Conservation (phyloP, 2,113 vertebrate species). For the Proteles cristata region DNA sequence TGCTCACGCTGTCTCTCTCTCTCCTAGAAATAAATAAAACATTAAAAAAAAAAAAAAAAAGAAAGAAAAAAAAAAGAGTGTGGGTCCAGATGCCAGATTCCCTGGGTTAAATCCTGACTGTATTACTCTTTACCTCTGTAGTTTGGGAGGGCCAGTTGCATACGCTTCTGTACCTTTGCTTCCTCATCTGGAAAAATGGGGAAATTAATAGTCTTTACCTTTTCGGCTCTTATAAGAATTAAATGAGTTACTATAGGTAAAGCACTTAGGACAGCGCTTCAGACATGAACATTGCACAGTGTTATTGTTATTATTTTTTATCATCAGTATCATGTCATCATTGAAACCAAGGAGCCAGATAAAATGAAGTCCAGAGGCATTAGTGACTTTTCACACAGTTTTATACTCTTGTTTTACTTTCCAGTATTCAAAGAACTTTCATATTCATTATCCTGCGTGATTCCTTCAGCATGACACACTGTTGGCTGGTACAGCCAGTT, state of each 20-base stretch:
- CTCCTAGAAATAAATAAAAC: no score
- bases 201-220: not conserved
- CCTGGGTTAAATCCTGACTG: not conserved
- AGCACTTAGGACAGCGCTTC: not conserved
- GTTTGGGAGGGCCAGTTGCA: not conserved
- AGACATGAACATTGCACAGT: not conserved
- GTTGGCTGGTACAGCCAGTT: not conserved
- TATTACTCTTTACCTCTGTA: not conserved
- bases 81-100: not conserved
- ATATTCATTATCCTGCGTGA: not conserved
- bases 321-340: not conserved
- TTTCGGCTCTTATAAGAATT: not conserved
- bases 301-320: not conserved
- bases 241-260: not conserved
- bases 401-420: not conserved
- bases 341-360: not conserved
- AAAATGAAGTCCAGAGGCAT: not conserved
- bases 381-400: not conserved
- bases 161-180: not conserved
- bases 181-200: not conserved
- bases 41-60: no score
- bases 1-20: no score
- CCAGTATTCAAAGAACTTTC: not conserved
- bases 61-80: not conserved
- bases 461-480: not conserved